Percentiles rank a stretch among this genome's conserved stretches.
Conservation (phyloP, 2,113 vertebrate genomes). For the Notothenia coriiceps region DNA sequence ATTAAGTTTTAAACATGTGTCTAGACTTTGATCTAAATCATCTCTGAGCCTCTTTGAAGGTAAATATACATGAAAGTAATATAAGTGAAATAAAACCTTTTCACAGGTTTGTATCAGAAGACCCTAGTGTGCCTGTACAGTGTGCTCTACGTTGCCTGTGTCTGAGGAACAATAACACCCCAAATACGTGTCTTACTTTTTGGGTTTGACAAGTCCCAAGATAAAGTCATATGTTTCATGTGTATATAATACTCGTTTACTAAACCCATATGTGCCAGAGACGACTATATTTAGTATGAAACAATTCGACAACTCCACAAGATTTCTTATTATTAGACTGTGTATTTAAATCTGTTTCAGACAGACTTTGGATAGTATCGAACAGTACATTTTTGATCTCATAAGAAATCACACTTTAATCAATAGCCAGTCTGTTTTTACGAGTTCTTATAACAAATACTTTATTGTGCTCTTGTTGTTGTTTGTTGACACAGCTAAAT, state of each 20-base stretch:
- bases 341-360: no score
- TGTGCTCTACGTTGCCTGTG: not conserved
- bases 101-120: not conserved
- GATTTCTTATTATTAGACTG: no score
- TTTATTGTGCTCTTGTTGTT: no score
- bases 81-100: not conserved
- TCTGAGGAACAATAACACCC: constrained; percentile 8
- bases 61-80: constrained; percentile 26
- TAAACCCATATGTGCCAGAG: not conserved
- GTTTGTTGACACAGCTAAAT: no score
- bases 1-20: constrained; percentile 59
- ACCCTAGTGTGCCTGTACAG: no score
- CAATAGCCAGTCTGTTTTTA: no score
- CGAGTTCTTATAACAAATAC: no score
- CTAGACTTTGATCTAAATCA: constrained; percentile 55
- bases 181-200: not conserved
- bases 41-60: constrained; percentile 5
- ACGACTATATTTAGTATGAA: no score
- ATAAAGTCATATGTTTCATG: not conserved
- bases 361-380: no score
- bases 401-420: no score
- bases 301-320: no score
- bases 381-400: no score
- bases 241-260: not conserved
- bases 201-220: not conserved